Base-by-base conservation (phyloP, 53 echinoderm and acorn worm species). In the Echinarachnius parma region DNA sequence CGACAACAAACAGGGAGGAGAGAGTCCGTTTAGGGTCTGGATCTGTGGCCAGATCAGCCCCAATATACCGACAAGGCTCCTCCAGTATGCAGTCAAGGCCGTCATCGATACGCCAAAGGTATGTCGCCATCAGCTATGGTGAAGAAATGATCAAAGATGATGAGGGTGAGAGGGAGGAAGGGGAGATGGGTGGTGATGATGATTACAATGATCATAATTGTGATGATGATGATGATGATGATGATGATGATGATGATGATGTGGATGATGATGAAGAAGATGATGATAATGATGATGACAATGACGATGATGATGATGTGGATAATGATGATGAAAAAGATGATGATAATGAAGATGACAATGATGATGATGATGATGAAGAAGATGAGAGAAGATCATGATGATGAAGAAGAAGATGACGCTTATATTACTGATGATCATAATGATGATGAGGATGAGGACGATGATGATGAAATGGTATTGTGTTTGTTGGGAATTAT, bases 21-120 rank as follows among this genome's bases (percentile, higher is more conserved):
- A 95, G 31, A 77, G 83, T 34, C 87, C 81, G 71, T 95, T 95
- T 82, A 75, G 96, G 7, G 61, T 95, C 9, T 95, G 96, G 96
- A 87, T 95, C 59, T 87, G 91, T 4, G 96, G 91, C 18, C 66
- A 95, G 77, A 81, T 91, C 76, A 79, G 58, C 15, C 63, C 34
- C 14, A 60, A 5, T 21, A 78, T 95, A 15, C 89, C 96, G 1
- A 82, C 82, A 21, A 60, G 96, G 27, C 63, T 95, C 30, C 74
- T 95, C 48, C 96, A 95, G 87, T 83, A 77, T 84, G 84, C 87
- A 20, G 66, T 86, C 59, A 95, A 87, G 61, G 87, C 84, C 19
- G 90, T 94, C 25, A 81, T 90, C 16, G 96, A 95, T 75, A 87
- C 96, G 19, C 90, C 96, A 30, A 84, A 84, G 91, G 96, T 94